Evolutionary conservation across 2,888 invertebrate species (phyloP).

Genomic region (Acronicta psi): DNA sequence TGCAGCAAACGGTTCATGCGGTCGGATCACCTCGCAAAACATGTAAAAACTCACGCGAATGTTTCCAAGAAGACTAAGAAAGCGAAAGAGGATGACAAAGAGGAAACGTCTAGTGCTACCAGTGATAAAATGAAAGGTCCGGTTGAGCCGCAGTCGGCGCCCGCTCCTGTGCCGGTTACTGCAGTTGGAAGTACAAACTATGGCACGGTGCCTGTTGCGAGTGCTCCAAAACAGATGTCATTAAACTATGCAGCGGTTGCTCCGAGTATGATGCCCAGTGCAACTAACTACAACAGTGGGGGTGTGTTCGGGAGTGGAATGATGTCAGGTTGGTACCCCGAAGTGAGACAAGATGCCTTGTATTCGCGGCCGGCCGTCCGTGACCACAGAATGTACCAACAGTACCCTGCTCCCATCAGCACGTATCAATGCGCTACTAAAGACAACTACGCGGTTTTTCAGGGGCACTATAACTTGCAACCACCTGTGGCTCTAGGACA

Average conservation of each 20-base stretch:
- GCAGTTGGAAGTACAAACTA: conserved; percentile 75
- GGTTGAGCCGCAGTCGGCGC: conserved; percentile 35
- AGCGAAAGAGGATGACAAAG: conserved; percentile 80
- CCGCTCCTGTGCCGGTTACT: conserved; percentile 46
- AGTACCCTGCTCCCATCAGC: conserved; percentile 75
- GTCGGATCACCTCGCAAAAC: conserved; percentile 97
- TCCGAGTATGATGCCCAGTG: conserved; percentile 67
- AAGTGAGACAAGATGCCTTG: conserved; percentile 75
- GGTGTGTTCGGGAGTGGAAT: conserved; percentile 70
- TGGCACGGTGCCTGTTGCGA: conserved; percentile 73
- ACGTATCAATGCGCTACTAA: conserved; percentile 85
- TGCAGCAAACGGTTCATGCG: conserved; percentile 97
- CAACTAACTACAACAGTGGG: conserved; percentile 68
- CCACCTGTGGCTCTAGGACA: conserved; percentile 85
- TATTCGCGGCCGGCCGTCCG: conserved; percentile 73
- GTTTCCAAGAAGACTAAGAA: conserved; percentile 87
- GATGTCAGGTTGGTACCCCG: conserved; percentile 79
- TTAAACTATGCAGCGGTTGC: conserved; percentile 75
- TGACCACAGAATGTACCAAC: conserved; percentile 80
- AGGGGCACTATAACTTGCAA: conserved; percentile 85
- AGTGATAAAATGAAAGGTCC: conserved; percentile 65
- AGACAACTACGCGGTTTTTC: conserved; percentile 84
- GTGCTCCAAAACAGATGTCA: conserved; percentile 68
- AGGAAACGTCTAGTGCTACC: conserved; percentile 67
- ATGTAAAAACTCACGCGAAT: conserved; percentile 95